Percentiles rank a stretch among this genome's conserved stretches.
Evolutionary conservation across 2,113 vertebrate genomes (phyloP).

Genomic region (Psittacus erithacus): DNA sequence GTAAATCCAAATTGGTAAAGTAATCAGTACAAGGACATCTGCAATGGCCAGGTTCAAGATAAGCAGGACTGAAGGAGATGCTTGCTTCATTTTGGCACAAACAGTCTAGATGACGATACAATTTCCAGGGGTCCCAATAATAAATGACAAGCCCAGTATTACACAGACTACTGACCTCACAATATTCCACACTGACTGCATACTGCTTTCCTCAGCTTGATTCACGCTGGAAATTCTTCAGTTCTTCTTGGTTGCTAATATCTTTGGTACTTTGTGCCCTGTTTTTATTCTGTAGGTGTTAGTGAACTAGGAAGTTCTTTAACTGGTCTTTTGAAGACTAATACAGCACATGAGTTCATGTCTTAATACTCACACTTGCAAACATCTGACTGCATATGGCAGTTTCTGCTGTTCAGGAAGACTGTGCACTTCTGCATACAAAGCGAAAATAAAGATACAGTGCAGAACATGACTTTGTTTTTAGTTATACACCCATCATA

Average conservation of each 20-base stretch:
- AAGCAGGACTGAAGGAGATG: slow-evolving; percentile 68
- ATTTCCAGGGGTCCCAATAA: slow-evolving; percentile 75
- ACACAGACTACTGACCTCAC: slow-evolving; percentile 35
- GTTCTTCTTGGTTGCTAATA: not conserved
- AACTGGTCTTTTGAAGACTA: not conserved
- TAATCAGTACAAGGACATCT: slow-evolving; percentile 72
- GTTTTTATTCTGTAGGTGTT: not conserved
- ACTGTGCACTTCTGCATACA: not conserved
- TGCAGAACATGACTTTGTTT: not conserved
- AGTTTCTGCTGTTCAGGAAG: not conserved
- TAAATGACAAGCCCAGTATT: slow-evolving; percentile 59
- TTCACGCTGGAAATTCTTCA: not conserved
- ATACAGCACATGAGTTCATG: not conserved
- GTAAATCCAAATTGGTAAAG: slow-evolving; percentile 76
- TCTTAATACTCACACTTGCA: not conserved
- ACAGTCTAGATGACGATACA: slow-evolving; percentile 68
- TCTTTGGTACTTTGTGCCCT: not conserved
- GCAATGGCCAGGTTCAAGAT: slow-evolving; percentile 77
- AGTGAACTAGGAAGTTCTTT: not conserved
- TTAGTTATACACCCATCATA: not conserved
- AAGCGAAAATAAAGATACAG: not conserved
- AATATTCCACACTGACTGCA: not conserved
- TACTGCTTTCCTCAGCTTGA: not conserved
- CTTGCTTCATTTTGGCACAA: slow-evolving; percentile 49
- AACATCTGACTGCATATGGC: not conserved